Conservation (phyloP, 1,140 invertebrate species). For the Drosophila athabasca region DNA sequence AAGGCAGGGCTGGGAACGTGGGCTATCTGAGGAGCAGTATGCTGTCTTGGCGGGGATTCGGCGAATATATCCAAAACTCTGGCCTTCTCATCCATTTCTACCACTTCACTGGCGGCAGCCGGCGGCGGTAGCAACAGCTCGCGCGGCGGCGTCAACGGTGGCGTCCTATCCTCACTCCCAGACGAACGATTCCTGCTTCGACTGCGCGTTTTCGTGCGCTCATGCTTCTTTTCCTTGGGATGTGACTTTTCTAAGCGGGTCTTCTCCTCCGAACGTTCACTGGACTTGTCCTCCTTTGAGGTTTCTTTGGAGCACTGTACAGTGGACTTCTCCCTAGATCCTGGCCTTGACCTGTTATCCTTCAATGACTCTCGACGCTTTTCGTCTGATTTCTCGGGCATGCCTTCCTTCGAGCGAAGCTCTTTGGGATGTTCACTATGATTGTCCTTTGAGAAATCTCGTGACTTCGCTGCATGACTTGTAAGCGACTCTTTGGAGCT, state of each 20-base stretch:
- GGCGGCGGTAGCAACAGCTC: not conserved
- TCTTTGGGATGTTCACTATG: too few relatives aligned
- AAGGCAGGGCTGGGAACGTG: constrained; percentile 3
- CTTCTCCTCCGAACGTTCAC: constrained; percentile 16
- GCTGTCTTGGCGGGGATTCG: constrained; percentile 74
- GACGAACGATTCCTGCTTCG: not conserved
- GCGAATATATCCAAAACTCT: constrained; percentile 70
- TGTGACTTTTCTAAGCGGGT: not conserved
- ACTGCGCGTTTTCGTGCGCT: constrained; percentile 2
- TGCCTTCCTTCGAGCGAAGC: too few relatives aligned
- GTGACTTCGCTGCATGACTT: too few relatives aligned
- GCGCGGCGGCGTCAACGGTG: constrained; percentile 12
- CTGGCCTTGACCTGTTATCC: too few relatives aligned
- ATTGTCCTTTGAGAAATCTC: too few relatives aligned
- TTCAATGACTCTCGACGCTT: too few relatives aligned
- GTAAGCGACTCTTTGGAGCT: too few relatives aligned
- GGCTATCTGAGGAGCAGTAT: constrained; percentile 19
- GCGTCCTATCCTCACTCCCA: constrained; percentile 22
- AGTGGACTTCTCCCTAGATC: constrained; percentile 16
- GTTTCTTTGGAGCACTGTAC: constrained; percentile 10
- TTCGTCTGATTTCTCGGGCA: too few relatives aligned
- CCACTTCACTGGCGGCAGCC: constrained; percentile 6
- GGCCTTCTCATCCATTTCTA: constrained; percentile 2
- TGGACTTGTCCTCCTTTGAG: not conserved
- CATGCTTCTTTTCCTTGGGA: not conserved